Base-by-base conservation (phyloP, 2,113 vertebrate genomes). In the Eolophus roseicapilla region DNA sequence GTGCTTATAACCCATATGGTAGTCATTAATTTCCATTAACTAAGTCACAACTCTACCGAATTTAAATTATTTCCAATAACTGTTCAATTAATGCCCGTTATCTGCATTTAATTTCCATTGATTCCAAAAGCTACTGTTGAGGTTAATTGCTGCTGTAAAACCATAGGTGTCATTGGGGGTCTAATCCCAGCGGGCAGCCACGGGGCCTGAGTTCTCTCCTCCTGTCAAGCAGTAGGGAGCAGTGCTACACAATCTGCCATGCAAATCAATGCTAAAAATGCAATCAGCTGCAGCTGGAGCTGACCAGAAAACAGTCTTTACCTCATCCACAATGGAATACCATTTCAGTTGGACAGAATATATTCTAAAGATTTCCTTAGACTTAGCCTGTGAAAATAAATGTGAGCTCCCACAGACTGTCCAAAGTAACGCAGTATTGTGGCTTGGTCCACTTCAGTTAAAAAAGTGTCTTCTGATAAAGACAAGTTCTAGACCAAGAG, bases 21-120 rank as follows among this genome's bases (percentile, higher is more conserved):
- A 69, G 86, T 93, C 50, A 1, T 97, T 95, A 97, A 96, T 95
- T 95, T 53, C 95, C 94, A 95, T 95, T 95, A 97, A 93, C 77
- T 73, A 96, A 95, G 64, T 60, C 87, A 73, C 59, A 77, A 60
- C 82, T 62, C 67, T 21, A 59, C 44, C 9, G 10, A 28, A 93
- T 86, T 80, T 79, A 76, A 96, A 96, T 94, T 67, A 74, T 81
- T 95, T 96, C 95, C 96, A 92, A 95, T 93, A 96, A 89, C 21
- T 49, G 73, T 44, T 68, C 86, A 86, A 69, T 93, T 95, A 88
- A 91, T 78, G 86, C 67, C 70, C 33, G 59, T 83, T 94, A 92
- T 94, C 95, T 90, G 73, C 92, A 84, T 96, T 94, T 95, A 49
- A 70, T 90, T 94, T 67, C 92, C 90, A 97, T 95, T 81, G 95